Evolutionary conservation across 2,888 invertebrate species (phyloP).

Genomic region (Coelogynopora nodosa): DNA sequence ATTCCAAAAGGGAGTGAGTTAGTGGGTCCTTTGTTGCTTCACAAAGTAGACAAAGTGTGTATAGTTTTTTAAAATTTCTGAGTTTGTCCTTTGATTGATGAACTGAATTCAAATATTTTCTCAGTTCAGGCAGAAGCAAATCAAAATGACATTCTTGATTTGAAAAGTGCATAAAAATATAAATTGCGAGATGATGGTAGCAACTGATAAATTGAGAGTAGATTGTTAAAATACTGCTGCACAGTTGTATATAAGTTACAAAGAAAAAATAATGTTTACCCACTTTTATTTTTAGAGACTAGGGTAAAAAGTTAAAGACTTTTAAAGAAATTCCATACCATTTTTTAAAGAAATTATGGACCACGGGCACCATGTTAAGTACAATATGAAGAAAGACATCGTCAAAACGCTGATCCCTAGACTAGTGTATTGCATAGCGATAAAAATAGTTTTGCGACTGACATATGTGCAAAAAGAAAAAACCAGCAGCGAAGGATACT

Average conservation of each 20-base stretch:
- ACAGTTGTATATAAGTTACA: neutral
- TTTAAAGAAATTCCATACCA: neutral
- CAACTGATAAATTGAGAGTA: neutral
- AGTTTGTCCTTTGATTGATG: neutral
- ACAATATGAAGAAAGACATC: too few species aligned
- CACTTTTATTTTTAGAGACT: neutral
- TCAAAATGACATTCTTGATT: neutral
- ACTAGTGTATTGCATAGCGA: too few species aligned
- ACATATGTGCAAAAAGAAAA: too few species aligned
- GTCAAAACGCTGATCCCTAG: too few species aligned
- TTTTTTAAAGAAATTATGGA: neutral
- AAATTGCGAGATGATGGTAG: neutral
- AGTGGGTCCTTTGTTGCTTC: neutral
- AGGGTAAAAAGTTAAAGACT: neutral
- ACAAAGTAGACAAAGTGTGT: too few species aligned
- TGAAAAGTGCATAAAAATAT: neutral
- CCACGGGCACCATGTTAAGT: conserved; percentile 7
- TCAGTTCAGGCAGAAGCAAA: neutral
- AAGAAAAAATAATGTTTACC: neutral
- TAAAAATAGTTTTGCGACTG: too few species aligned
- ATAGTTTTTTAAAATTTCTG: neutral
- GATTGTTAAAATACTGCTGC: neutral
- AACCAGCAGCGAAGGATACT: too few species aligned
- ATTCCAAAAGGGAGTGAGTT: too few species aligned
- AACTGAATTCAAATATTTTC: neutral